Conservation (phyloP, 2,797 vertebrate genomes). For the Sylvilagus floridanus region DNA sequence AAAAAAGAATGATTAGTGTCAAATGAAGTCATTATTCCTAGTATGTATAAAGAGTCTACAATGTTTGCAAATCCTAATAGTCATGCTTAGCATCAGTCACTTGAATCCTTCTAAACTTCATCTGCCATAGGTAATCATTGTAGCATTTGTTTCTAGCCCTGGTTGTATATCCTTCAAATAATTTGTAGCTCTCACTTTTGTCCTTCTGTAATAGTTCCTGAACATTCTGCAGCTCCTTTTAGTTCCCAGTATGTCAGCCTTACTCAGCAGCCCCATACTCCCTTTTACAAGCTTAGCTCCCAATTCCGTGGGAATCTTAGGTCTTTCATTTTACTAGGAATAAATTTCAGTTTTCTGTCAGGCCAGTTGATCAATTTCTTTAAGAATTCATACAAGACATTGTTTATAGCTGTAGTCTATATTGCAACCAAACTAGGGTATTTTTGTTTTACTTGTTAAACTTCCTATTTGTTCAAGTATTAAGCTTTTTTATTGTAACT, state of each 20-base stretch:
- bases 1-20: too few relatives aligned
- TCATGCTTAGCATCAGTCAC: not conserved
- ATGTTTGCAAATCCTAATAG: not conserved
- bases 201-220: fast-evolving
- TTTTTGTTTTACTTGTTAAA: too few relatives aligned
- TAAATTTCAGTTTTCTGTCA: not conserved
- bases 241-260: not conserved
- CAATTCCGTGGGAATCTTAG: not conserved
- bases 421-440: too few relatives aligned
- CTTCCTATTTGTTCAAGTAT: too few relatives aligned
- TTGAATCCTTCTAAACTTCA: not conserved
- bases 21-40: not conserved
- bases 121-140: not conserved
- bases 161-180: not conserved
- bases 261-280: not conserved
- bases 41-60: not conserved
- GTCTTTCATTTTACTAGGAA: not conserved
- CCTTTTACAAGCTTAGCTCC: not conserved
- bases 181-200: not conserved
- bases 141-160: not conserved
- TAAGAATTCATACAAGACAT: not conserved
- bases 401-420: too few relatives aligned
- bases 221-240: not conserved
- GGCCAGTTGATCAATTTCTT: not conserved
- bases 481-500: too few relatives aligned